Evolutionary conservation across 1,140 invertebrate genomes (phyloP).

Genomic region (Panagrolaimus sp.): DNA sequence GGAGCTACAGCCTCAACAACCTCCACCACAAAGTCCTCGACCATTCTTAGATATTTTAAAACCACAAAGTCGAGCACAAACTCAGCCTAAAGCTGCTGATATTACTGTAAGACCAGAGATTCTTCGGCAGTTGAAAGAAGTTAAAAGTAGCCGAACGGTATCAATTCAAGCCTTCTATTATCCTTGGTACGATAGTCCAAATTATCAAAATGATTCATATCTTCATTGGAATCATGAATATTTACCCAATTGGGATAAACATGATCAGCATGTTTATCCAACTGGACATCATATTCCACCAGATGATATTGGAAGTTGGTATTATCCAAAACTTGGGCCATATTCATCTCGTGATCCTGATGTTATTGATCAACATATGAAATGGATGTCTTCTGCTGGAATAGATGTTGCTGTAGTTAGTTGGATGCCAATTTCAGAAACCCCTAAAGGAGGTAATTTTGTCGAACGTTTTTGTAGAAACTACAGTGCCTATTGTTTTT

Average conservation of each 20-base stretch:
- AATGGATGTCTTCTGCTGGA: constrained; percentile 51
- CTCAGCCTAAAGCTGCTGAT: background rate
- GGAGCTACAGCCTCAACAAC: background rate
- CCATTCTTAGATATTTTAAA: background rate
- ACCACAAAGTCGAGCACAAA: too few species aligned
- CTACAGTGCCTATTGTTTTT: constrained; percentile 18
- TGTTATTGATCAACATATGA: constrained; percentile 60
- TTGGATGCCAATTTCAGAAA: constrained; percentile 38
- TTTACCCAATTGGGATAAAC: constrained; percentile 60
- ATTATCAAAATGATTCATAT: constrained; percentile 58
- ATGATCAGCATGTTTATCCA: constrained; percentile 52
- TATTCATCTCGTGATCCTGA: constrained; percentile 60
- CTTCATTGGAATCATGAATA: constrained; percentile 62
- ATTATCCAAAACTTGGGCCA: constrained; percentile 61
- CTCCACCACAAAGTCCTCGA: background rate
- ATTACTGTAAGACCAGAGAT: background rate
- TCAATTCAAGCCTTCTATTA: constrained; percentile 62
- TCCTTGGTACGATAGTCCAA: constrained; percentile 62
- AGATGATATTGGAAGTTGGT: constrained; percentile 62
- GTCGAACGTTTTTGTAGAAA: background rate
- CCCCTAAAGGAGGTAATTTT: constrained; percentile 38
- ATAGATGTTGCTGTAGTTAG: constrained; percentile 43
- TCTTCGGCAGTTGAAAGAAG: background rate
- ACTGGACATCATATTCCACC: constrained; percentile 59
- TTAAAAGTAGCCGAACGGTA: constrained; percentile 5